Conservation (phyloP, 2,113 vertebrate species). For the Paralichthys olivaceus region DNA sequence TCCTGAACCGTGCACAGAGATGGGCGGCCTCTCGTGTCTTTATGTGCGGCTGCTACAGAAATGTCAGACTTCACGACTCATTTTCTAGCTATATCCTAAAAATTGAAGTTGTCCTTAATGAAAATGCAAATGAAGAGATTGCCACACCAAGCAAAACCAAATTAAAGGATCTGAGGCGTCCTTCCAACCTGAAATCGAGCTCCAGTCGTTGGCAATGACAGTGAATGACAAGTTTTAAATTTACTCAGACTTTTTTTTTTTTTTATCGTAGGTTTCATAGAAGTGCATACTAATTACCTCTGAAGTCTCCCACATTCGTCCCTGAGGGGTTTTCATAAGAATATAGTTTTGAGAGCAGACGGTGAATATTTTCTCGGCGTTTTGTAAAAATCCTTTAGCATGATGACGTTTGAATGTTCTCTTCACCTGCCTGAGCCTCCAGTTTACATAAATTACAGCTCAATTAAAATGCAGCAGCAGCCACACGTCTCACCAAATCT, state of each 20-base stretch:
- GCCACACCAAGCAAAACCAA: slow-evolving; percentile 3
- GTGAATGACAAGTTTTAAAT: background rate
- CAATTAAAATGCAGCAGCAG: too few species aligned
- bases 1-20: slow-evolving; percentile 24
- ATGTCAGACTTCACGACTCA: background rate
- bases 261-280: background rate
- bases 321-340: slow-evolving; percentile 1
- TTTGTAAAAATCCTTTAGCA: background rate
- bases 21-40: background rate
- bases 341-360: background rate
- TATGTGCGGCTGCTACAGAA: background rate
- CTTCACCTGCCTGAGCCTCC: too few species aligned
- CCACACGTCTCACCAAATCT: too few species aligned
- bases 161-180: background rate
- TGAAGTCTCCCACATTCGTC: background rate
- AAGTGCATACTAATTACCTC: background rate
- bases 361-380: background rate
- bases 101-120: slow-evolving; percentile 2
- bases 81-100: background rate
- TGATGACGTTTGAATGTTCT: too few species aligned
- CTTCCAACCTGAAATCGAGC: slow-evolving; percentile 15
- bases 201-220: background rate
- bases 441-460: too few species aligned
- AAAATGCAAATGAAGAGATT: slow-evolving; percentile 26
- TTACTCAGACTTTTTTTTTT: background rate